These are phyloP conservation scores for Apostichopus leukothele DNA, from an alignment of 53 echinoderm and acorn worm species.

Conservation along the genomic window DNA sequence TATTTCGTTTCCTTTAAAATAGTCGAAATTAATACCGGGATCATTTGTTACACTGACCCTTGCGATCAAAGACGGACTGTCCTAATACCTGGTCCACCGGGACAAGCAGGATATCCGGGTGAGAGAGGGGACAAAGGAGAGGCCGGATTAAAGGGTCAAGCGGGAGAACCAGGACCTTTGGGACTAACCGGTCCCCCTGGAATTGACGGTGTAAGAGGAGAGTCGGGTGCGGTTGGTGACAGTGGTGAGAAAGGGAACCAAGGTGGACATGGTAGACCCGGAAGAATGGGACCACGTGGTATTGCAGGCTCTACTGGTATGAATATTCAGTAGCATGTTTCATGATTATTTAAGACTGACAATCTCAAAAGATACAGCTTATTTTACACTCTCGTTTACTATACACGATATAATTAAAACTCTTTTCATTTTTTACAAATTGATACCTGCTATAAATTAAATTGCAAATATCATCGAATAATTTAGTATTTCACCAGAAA, in stretches of 20 bases:
- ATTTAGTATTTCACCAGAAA: too few relatives aligned
- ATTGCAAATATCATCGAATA: too few relatives aligned
- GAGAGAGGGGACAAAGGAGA: background rate
- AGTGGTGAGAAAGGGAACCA: background rate
- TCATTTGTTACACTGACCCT: conserved; percentile 22
- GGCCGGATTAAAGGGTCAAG: background rate
- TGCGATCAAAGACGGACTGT: conserved; percentile 33
- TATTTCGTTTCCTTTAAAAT: background rate
- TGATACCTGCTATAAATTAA: too few relatives aligned
- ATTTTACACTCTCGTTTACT: too few relatives aligned
- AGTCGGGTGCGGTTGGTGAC: background rate
- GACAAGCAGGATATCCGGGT: conserved; percentile 4
- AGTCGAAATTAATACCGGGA: conserved; percentile 4
- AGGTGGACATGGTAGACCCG: background rate
- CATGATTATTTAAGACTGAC: too few relatives aligned
- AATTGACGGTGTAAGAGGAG: background rate
- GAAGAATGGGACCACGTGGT: background rate
- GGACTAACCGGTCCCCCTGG: conserved; percentile 1
- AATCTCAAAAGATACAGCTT: too few relatives aligned
- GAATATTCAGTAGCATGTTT: background rate
- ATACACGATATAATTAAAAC: too few relatives aligned
- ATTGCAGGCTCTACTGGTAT: background rate
- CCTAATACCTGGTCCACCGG: conserved; percentile 28
- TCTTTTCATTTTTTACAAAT: too few relatives aligned
- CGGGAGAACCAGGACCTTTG: background rate